Base-by-base conservation (phyloP, 2,797 vertebrate species). In the Macropus fuliginosus region DNA sequence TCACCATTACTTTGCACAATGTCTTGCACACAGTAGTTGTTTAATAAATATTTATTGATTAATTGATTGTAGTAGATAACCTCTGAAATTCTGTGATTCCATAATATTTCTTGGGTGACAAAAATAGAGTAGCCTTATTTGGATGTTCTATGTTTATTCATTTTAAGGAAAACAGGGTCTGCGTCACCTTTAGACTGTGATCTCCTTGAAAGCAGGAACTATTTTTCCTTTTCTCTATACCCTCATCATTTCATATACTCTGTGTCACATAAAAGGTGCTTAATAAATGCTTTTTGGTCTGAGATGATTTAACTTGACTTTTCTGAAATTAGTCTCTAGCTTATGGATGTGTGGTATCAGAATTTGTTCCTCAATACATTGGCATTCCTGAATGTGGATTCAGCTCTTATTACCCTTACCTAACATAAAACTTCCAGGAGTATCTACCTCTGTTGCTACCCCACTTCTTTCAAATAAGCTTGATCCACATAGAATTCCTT, bases 311-410 rank as follows among this genome's bases (percentile, higher is more conserved):
- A 46, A 81, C 66, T 46, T 81, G n/a, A 91, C 52, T 94, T 92
- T 93, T 24, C 94, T 74, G n/a, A 56, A 96, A 90, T 96, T 31
- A 55, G 94, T 91, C 91, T 91, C 5, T 27, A 34, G 4, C 54
- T 18, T 54, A 91, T 40, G 91, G 13, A 54, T 54, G 52, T 91
- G n/a, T 74, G 14, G 18, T 9, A 54, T 95, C 50, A 91, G 52
- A 62, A 92, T 16, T 31, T 9, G 10, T 29, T 56, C 0, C 18
- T 93, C 91, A 6, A 74, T 91, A 50, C 59, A 90, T n/a, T 18
- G 28, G 1, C 18, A 91, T 12, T 91, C 34, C 52, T 16, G 24
- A 52, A 54, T 66, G 40, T 1, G 9, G 24, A 54, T 92, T 96
- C 89, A 66, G 6, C 57, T 29, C 66, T 29, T 40, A 11, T 52